Evolutionary conservation across 2,797 vertebrate genomes (phyloP).

Genomic region (Paedocypris micromegethes): DNA sequence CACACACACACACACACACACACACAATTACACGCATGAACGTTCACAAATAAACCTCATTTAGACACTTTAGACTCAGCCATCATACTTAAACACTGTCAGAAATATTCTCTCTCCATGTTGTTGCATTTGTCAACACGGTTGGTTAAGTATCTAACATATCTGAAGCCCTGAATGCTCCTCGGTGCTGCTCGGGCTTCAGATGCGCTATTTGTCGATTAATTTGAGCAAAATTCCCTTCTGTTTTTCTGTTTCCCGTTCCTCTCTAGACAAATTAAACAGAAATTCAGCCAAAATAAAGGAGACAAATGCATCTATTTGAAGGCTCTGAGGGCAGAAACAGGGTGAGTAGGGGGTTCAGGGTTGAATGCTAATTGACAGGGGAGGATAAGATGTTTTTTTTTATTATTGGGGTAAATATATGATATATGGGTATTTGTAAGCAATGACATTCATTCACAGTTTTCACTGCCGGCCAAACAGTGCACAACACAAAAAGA

Average conservation of each 20-base stretch:
- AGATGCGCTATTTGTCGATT: neutral
- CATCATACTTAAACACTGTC: conserved; percentile 47
- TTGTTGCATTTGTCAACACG: conserved; percentile 54
- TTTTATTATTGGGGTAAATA: too few species aligned
- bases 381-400: conserved; percentile 5
- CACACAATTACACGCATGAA: conserved; percentile 27
- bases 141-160: conserved; percentile 39
- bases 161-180: neutral
- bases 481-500: conserved; percentile 50
- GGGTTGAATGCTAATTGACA: conserved; percentile 36
- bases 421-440: conserved; percentile 44
- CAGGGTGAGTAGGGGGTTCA: conserved; percentile 17
- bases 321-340: neutral
- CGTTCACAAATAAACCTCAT: conserved; percentile 57
- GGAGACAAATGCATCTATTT: neutral
- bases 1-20: conserved; percentile 12
- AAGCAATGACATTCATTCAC: conserved; percentile 50
- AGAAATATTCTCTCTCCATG: conserved; percentile 66
- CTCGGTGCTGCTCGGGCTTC: neutral
- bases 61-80: conserved; percentile 61
- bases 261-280: neutral
- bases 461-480: conserved; percentile 43
- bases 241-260: too few species aligned
- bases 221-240: conserved; percentile 6
- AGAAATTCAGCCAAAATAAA: neutral